phyloP scores from a whole-genome alignment of 2,797 vertebrate genomes.

The Melanotaenia boesemani region DNA sequence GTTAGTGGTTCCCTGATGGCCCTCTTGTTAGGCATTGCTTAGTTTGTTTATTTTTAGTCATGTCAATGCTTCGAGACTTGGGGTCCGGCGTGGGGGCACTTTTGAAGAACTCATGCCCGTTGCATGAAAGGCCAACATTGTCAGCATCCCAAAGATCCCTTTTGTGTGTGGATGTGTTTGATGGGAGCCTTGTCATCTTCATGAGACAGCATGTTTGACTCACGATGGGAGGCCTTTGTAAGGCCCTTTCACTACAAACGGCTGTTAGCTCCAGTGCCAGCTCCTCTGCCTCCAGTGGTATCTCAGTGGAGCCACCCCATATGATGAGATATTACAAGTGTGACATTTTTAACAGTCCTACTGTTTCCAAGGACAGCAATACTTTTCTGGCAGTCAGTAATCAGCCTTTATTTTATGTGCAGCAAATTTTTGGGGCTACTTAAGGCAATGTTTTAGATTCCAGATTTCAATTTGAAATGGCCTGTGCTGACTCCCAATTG shows the following conservation, averaged over 20 bases:
- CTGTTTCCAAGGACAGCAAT: neutral
- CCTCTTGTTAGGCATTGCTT: constrained; percentile 60
- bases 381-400: neutral
- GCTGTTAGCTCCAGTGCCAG: constrained; percentile 67
- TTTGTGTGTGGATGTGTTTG: constrained; percentile 79
- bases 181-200: constrained; percentile 78
- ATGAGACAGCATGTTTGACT: constrained; percentile 77
- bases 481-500: neutral
- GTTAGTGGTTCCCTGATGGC: constrained; percentile 52
- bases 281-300: constrained; percentile 46
- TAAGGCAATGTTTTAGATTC: neutral
- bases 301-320: constrained; percentile 15
- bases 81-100: constrained; percentile 49
- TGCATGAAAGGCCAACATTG: constrained; percentile 82
- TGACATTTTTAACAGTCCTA: constrained; percentile 27
- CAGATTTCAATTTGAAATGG: neutral
- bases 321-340: constrained; percentile 4
- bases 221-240: constrained; percentile 70
- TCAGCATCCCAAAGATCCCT: constrained; percentile 78
- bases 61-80: constrained; percentile 67
- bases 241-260: constrained; percentile 60
- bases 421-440: neutral
- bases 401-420: neutral
- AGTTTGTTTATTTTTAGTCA: constrained; percentile 74
- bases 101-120: constrained; percentile 67